These are phyloP conservation scores for Erpetoichthys calabaricus DNA, from an alignment of 2,797 vertebrate genomes.

Conservation along the genomic window DNA sequence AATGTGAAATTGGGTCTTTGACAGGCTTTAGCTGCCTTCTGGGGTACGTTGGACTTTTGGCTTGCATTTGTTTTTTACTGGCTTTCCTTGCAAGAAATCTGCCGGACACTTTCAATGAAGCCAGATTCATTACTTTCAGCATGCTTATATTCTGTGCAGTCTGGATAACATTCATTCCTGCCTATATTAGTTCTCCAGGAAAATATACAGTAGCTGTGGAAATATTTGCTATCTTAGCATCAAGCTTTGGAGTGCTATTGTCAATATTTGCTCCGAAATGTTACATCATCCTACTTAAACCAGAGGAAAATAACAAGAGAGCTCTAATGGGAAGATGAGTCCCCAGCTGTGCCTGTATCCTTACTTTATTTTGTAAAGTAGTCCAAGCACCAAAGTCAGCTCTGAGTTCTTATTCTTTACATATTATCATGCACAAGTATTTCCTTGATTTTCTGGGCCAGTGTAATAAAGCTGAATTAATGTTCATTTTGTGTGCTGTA, in stretches of 20 bases:
- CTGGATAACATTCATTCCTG: slow-evolving; percentile 52
- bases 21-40: slow-evolving; percentile 45
- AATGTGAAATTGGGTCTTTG: slow-evolving; percentile 43
- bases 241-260: slow-evolving; percentile 41
- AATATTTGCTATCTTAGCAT: slow-evolving; percentile 50
- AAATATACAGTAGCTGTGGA: slow-evolving; percentile 50
- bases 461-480: too few species aligned
- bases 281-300: slow-evolving; percentile 43
- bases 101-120: slow-evolving; percentile 51
- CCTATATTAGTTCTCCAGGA: slow-evolving; percentile 46
- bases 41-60: slow-evolving; percentile 45
- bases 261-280: slow-evolving; percentile 53
- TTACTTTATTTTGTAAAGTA: too few species aligned
- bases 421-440: too few species aligned
- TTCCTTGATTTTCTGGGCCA: too few species aligned
- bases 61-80: slow-evolving; percentile 41
- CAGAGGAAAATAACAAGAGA: slow-evolving; percentile 40
- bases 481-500: too few species aligned
- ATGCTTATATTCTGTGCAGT: slow-evolving; percentile 56
- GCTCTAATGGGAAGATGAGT: slow-evolving; percentile 20
- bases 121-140: slow-evolving; percentile 44
- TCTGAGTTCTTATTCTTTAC: too few species aligned
- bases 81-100: slow-evolving; percentile 47
- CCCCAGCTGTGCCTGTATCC: too few species aligned
- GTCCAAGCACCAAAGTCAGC: too few species aligned